Percentiles rank a stretch among this genome's conserved stretches.
Conservation (phyloP, 2,888 invertebrate species). For the Morinoia aosen region DNA sequence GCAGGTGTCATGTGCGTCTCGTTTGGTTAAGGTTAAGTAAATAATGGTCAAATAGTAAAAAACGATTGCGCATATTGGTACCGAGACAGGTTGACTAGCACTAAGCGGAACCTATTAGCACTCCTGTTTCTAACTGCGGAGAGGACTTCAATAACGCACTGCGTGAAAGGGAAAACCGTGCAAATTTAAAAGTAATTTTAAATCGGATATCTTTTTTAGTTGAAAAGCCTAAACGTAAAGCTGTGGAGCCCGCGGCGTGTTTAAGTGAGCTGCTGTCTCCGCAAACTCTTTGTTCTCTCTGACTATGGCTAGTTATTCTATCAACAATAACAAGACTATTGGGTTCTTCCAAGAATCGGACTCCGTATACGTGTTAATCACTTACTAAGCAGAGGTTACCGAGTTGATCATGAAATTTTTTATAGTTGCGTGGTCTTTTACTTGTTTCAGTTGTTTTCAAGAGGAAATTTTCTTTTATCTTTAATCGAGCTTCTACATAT, state of each 20-base stretch:
- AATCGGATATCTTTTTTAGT: not conserved
- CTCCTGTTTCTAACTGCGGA: not conserved
- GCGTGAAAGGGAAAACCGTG: not conserved
- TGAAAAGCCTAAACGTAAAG: not conserved
- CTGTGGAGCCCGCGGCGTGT: not conserved
- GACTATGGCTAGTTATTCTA: not conserved
- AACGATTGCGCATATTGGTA: not conserved
- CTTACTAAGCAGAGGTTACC: not conserved
- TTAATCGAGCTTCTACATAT: not conserved
- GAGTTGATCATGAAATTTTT: not conserved
- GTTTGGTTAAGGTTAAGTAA: not conserved
- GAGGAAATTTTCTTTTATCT: not conserved
- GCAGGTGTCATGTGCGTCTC: not conserved
- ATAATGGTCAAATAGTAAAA: not conserved
- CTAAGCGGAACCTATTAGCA: not conserved
- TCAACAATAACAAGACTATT: not conserved
- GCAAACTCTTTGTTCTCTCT: not conserved
- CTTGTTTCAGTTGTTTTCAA: not conserved
- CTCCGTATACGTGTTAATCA: not conserved
- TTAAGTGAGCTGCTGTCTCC: not conserved
- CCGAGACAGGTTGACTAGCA: not conserved
- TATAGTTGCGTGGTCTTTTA: not conserved
- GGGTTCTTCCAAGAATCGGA: not conserved
- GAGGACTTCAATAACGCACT: not conserved
- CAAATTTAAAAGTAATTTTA: not conserved